These are phyloP conservation scores for Proales similis DNA, from an alignment of 1,140 invertebrate species.

Conservation along the genomic window DNA sequence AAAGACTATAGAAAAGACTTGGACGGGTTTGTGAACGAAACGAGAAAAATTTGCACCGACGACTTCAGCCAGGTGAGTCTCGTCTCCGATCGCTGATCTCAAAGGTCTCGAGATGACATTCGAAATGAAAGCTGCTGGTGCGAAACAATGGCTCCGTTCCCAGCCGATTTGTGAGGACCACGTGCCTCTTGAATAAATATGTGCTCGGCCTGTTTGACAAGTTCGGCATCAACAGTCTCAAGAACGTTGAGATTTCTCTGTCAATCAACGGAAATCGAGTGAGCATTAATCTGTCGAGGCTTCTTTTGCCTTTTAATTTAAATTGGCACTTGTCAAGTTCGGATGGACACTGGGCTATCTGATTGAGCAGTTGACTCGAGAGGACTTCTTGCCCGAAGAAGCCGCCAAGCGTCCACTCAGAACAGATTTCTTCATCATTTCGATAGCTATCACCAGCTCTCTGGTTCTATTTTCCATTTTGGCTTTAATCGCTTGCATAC, in stretches of 20 bases:
- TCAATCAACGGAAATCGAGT: conserved; percentile 8
- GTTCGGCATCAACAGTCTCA: conserved; percentile 17
- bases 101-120: neutral
- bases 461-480: conserved; percentile 6
- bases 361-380: conserved; percentile 29
- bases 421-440: conserved; percentile 23
- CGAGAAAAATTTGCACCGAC: neutral
- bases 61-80: neutral
- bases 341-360: conserved; percentile 16
- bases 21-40: neutral
- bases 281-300: neutral
- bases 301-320: neutral
- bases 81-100: neutral
- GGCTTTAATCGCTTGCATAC: too few species aligned
- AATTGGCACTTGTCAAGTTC: conserved; percentile 11
- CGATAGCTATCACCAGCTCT: conserved; percentile 6
- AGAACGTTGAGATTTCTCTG: conserved; percentile 14
- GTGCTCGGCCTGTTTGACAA: conserved; percentile 1
- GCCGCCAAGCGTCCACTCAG: neutral
- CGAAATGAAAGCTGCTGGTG: neutral
- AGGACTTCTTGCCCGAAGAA: conserved; percentile 25
- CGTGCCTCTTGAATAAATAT: conserved; percentile 29
- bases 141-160: conserved; percentile 13
- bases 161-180: conserved; percentile 9
- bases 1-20: conserved; percentile 12